Conservation (phyloP, 2,113 vertebrate genomes). For the Gymnorhina tibicen region DNA sequence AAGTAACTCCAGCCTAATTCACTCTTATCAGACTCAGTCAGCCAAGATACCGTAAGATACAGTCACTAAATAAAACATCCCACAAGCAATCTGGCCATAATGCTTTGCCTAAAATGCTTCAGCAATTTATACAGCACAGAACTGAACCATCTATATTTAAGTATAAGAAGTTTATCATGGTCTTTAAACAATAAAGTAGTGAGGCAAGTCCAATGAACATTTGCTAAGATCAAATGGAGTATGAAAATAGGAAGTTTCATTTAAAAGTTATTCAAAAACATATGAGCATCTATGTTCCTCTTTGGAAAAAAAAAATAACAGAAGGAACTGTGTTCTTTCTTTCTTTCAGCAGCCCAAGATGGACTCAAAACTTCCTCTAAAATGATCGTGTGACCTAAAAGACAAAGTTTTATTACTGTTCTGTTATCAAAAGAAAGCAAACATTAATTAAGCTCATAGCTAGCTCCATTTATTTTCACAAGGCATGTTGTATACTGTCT, state of each 20-base stretch:
- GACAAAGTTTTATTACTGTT: not conserved
- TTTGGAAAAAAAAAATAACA: not conserved
- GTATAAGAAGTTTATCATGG: constrained; percentile 14
- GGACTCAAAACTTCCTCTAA: not conserved
- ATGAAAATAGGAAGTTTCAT: constrained; percentile 22
- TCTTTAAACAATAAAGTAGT: constrained; percentile 45
- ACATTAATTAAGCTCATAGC: not conserved
- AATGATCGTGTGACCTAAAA: not conserved
- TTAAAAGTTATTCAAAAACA: constrained; percentile 3
- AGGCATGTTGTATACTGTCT: not conserved
- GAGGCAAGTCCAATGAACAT: constrained; percentile 35
- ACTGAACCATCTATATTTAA: not conserved
- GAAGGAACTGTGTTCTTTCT: not conserved
- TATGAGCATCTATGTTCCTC: not conserved
- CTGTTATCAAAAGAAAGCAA: constrained; percentile 16
- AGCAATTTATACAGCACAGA: constrained; percentile 30
- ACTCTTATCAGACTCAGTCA: constrained; percentile 6
- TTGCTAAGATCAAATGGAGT: constrained; percentile 2
- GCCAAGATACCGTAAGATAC: not conserved
- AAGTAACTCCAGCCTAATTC: constrained; percentile 30
- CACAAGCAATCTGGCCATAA: not conserved
- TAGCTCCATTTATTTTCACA: not conserved
- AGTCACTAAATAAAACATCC: constrained; percentile 11
- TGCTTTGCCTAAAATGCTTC: constrained; percentile 24
- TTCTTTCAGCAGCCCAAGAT: not conserved